Conservation (phyloP, 1,140 invertebrate genomes). For the Lutraria rhynchaena region DNA sequence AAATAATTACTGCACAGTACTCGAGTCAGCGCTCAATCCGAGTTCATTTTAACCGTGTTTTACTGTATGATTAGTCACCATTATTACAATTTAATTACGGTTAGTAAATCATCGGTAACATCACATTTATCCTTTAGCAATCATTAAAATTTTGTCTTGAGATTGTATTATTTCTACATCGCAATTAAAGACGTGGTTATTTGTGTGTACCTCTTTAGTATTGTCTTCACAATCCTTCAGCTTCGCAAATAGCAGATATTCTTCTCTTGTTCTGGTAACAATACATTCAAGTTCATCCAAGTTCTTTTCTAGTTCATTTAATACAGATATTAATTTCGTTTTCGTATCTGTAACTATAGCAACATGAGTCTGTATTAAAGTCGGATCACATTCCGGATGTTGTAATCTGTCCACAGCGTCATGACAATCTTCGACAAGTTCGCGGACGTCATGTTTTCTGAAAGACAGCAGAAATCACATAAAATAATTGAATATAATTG, state of each 20-base stretch:
- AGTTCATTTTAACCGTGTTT: too few relatives aligned
- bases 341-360: constrained; percentile 2
- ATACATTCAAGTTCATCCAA: neutral
- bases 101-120: too few relatives aligned
- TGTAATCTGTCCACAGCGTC: constrained; percentile 40
- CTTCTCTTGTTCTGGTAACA: constrained; percentile 1
- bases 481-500: too few relatives aligned
- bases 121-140: too few relatives aligned
- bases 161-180: too few relatives aligned
- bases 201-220: constrained; percentile 27
- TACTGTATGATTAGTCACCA: too few relatives aligned
- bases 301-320: neutral
- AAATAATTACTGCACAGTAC: too few relatives aligned
- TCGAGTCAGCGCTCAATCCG: too few relatives aligned
- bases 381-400: constrained; percentile 48
- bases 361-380: constrained; percentile 11
- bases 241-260: constrained; percentile 17
- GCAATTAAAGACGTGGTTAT: too few relatives aligned
- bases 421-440: constrained; percentile 12
- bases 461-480: too few relatives aligned
- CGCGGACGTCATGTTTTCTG: constrained; percentile 2
- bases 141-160: too few relatives aligned
- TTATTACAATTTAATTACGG: too few relatives aligned
- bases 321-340: neutral
- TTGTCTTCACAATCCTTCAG: constrained; percentile 17